phyloP scores from a whole-genome alignment of 1,140 invertebrate genomes.

The Drosophila teissieri region DNA sequence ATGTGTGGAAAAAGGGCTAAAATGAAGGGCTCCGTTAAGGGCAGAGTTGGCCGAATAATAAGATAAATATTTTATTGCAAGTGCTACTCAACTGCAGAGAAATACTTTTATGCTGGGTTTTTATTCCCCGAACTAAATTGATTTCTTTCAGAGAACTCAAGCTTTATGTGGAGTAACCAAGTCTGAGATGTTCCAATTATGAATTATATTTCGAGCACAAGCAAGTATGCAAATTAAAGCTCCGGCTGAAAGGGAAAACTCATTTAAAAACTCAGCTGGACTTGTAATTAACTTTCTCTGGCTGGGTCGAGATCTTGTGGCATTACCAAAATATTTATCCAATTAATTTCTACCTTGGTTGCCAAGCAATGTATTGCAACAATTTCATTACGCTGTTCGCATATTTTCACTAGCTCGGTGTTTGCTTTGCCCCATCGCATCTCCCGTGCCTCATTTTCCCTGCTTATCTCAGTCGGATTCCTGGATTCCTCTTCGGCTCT shows the following conservation, averaged over 20 bases:
- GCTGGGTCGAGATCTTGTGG: slow-evolving; percentile 31
- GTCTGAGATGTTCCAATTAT: too few species aligned
- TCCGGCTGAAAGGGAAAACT: slow-evolving; percentile 7
- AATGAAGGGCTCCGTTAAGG: not conserved
- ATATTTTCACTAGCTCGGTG: slow-evolving; percentile 57
- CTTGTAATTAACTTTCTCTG: slow-evolving; percentile 63
- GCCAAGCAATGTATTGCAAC: slow-evolving; percentile 74
- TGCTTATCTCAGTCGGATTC: slow-evolving; percentile 45
- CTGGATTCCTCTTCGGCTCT: slow-evolving; percentile 2
- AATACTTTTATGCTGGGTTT: not conserved
- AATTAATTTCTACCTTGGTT: slow-evolving; percentile 75
- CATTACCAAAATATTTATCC: slow-evolving; percentile 77
- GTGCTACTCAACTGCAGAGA: slow-evolving; percentile 5
- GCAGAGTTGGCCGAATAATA: slow-evolving; percentile 6
- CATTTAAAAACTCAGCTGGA: slow-evolving; percentile 11
- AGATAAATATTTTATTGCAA: slow-evolving; percentile 31
- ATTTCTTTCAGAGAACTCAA: not conserved
- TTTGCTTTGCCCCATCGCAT: slow-evolving; percentile 56
- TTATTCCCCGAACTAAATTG: not conserved
- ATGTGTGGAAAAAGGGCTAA: slow-evolving; percentile 21
- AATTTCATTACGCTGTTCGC: slow-evolving; percentile 58
- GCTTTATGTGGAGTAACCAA: too few species aligned
- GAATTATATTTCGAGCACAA: too few species aligned
- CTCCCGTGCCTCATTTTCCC: slow-evolving; percentile 56
- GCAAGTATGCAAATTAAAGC: slow-evolving; percentile 20